Evolutionary conservation across 1,140 invertebrate genomes (phyloP).

Genomic region (Ephestia elutella): DNA sequence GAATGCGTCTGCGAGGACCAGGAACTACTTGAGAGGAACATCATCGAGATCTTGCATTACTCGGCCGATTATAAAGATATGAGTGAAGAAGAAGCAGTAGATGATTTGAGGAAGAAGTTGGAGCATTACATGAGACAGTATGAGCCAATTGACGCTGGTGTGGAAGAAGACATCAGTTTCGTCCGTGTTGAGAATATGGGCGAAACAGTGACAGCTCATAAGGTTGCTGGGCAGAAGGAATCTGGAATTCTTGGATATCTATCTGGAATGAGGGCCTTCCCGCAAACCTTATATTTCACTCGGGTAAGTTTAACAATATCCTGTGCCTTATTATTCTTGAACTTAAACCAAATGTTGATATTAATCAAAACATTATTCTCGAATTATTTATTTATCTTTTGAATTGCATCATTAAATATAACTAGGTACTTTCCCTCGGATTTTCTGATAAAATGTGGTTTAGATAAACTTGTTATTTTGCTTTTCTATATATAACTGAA

Average conservation of each 20-base stretch:
- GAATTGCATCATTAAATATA: neutral
- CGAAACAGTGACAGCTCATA: constrained; percentile 64
- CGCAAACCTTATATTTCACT: constrained; percentile 70
- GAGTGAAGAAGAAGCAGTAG: constrained; percentile 83
- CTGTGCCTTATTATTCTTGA: neutral
- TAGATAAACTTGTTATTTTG: constrained; percentile 8
- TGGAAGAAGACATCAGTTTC: constrained; percentile 59
- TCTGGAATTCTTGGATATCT: constrained; percentile 66
- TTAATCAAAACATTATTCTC: constrained; percentile 18
- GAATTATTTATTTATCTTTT: neutral
- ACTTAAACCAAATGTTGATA: neutral
- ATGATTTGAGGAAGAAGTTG: constrained; percentile 89
- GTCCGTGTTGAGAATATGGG: constrained; percentile 67
- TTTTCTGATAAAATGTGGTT: neutral
- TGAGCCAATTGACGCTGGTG: constrained; percentile 76
- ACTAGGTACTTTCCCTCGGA: neutral
- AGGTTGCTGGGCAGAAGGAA: constrained; percentile 65
- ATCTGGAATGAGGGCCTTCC: constrained; percentile 63
- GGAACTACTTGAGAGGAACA: constrained; percentile 87
- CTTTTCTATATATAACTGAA: constrained; percentile 7
- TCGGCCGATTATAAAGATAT: constrained; percentile 91
- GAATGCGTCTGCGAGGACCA: constrained; percentile 94
- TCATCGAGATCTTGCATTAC: constrained; percentile 92
- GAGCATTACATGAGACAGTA: constrained; percentile 90
- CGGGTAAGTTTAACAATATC: constrained; percentile 48